Evolutionary conservation across 2,113 vertebrate species (phyloP), one percentile per base, ranked within the genome.

Genomic region (Cynopterus brachyotis): DNA sequence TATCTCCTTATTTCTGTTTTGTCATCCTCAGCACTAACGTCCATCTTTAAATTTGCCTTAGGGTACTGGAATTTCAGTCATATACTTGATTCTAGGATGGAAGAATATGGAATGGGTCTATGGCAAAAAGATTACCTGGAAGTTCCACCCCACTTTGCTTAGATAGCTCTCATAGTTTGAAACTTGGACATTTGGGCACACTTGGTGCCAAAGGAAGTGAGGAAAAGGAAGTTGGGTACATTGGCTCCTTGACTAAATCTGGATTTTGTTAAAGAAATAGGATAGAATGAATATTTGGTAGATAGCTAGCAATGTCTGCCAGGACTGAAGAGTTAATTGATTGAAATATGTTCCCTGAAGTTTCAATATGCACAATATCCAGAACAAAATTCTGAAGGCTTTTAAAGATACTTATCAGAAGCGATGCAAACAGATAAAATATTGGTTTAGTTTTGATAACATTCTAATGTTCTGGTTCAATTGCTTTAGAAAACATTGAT

Each of bases 261-360:
- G 75, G 60, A n/a, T 87, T 96, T 96, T 95, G 16, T 69, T 89
- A 75, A 75, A 89, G 16, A 75, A 90, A 85, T 40, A 76, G 37
- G 20, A 62, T 79, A 12, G 37, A 81, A 40, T 90, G 67, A 19
- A n/a, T 86, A 64, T 78, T 93, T 90, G 42, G 32, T 57, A 70
- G 73, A 62, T 53, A 82, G 76, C 45, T 42, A 94, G 20, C 12
- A 82, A 12, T 24, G 32, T 64, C 75, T 64, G 12, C 35, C 24
- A 66, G 79, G 73, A 45, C 55, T 72, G 24, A 57, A 93, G 37
- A 53, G 67, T 81, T 94, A 70, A 66, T 67, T 53, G 32, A 50
- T 78, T 69, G 59, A 86, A 94, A 76, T 57, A 47, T 57, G 22
- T 97, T 91, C 81, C 53, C 62, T 89, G 11, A 32, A 30, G 6